These are phyloP conservation scores for Protonibea diacanthus DNA, from an alignment of 2,797 vertebrate species.

Conservation along the genomic window DNA sequence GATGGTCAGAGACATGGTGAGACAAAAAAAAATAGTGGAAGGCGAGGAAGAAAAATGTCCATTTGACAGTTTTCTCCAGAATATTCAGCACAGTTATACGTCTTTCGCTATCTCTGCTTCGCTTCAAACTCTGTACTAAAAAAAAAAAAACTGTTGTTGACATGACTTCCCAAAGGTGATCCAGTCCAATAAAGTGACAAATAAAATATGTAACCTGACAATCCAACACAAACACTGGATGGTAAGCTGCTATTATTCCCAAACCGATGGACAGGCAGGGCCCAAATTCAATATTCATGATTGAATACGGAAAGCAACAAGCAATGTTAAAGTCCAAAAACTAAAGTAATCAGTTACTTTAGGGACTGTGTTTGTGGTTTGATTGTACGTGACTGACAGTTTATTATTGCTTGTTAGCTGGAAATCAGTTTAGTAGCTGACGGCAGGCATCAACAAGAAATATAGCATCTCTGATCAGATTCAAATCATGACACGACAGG, in stretches of 20 bases:
- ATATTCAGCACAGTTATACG: neutral
- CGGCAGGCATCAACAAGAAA: too few relatives aligned
- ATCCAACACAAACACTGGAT: too few relatives aligned
- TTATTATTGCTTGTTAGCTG: too few relatives aligned
- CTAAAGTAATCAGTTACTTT: neutral
- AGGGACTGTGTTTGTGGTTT: neutral
- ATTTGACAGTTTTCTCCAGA: neutral
- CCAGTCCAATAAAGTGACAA: neutral
- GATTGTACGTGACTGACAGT: neutral
- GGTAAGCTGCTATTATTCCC: neutral
- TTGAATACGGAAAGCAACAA: neutral
- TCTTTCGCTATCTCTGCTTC: neutral
- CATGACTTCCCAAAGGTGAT: neutral
- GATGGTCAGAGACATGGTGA: constrained; percentile 10
- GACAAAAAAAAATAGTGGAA: neutral
- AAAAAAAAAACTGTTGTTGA: neutral
- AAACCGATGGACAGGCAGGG: neutral
- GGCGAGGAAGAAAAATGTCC: neutral
- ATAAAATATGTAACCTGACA: neutral
- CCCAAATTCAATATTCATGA: neutral
- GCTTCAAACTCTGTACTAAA: constrained; percentile 1
- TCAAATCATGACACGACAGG: constrained; percentile 7
- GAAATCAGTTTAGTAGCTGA: neutral
- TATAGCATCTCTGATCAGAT: neutral
- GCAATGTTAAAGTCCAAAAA: neutral